Conservation (phyloP, 2,888 invertebrate genomes). For the Eupithecia subfuscata region DNA sequence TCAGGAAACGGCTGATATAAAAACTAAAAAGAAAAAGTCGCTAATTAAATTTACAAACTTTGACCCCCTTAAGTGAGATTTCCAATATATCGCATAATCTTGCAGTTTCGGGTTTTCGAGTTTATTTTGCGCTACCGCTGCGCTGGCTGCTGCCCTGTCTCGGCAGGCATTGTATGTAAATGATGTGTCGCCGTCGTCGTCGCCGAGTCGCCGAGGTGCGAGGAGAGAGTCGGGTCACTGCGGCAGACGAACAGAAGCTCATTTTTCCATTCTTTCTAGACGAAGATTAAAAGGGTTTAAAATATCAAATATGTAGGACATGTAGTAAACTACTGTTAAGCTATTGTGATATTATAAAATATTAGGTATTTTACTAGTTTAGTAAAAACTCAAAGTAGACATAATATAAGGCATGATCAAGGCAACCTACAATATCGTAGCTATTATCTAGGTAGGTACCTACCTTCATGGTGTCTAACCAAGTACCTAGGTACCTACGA, state of each 20-base stretch:
- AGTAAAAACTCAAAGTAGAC: background rate
- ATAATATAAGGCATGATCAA: background rate
- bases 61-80: constrained; percentile 50
- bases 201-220: background rate
- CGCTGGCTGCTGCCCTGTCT: constrained; percentile 51
- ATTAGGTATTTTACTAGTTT: background rate
- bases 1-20: constrained; percentile 51
- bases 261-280: constrained; percentile 11
- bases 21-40: constrained; percentile 49
- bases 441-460: background rate
- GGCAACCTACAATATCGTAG: background rate
- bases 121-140: constrained; percentile 43
- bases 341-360: background rate
- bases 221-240: constrained; percentile 39
- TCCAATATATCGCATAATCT: constrained; percentile 48
- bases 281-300: background rate
- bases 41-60: constrained; percentile 55
- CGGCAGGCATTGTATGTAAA: constrained; percentile 65
- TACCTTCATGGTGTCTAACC: constrained; percentile 2
- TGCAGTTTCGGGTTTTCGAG: constrained; percentile 50
- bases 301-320: background rate
- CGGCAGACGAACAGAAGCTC: background rate
- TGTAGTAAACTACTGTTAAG: background rate
- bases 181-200: background rate
- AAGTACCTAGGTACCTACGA: background rate